Evolutionary conservation across 2,113 vertebrate species (phyloP).

Genomic region (Galbula dea): DNA sequence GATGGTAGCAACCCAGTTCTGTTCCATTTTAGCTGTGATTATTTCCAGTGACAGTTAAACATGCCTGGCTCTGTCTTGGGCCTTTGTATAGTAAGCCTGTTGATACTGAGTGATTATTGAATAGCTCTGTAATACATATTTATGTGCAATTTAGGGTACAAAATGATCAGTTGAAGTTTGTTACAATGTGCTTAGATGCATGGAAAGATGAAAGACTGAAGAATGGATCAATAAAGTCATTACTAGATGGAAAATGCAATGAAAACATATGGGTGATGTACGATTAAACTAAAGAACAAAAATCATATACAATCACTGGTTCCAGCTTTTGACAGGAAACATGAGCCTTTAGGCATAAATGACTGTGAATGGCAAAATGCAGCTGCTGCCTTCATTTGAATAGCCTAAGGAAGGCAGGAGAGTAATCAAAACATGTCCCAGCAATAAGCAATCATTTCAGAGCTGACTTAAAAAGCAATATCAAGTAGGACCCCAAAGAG

Average conservation of each 20-base stretch:
- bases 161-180: constrained; percentile 12
- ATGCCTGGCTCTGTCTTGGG: background rate
- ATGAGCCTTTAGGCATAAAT: constrained; percentile 46
- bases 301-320: constrained; percentile 31
- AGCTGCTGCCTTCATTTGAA: constrained; percentile 59
- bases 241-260: constrained; percentile 46
- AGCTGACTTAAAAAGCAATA: background rate
- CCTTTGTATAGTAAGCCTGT: background rate
- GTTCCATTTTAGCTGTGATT: background rate
- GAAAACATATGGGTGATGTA: constrained; percentile 23
- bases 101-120: background rate
- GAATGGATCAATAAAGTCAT: constrained; percentile 45
- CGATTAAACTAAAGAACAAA: constrained; percentile 21
- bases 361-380: constrained; percentile 49
- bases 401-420: constrained; percentile 42
- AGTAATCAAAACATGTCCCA: constrained; percentile 32
- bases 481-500: constrained; percentile 8
- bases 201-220: constrained; percentile 3
- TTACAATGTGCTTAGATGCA: background rate
- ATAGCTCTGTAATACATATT: background rate
- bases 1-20: background rate
- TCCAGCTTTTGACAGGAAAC: constrained; percentile 58
- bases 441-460: constrained; percentile 14
- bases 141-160: constrained; percentile 10
- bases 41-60: background rate